Base-by-base conservation (phyloP, 2,888 invertebrate species). In the Unio delphinus region DNA sequence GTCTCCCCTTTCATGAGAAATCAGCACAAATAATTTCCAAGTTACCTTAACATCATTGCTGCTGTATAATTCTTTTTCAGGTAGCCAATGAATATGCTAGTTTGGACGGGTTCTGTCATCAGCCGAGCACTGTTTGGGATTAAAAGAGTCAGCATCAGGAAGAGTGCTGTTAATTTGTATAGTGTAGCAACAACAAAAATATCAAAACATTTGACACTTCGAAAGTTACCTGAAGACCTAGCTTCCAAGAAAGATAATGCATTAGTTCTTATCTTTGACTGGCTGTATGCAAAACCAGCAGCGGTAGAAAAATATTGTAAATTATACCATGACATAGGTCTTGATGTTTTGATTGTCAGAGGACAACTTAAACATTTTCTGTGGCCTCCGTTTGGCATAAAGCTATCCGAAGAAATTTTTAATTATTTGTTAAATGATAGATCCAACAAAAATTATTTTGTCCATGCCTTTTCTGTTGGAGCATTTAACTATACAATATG, bases 381-480 rank as follows among this genome's bases (percentile, higher is more conserved):
- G 11, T 81, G 80, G 81, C 82, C 82, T 4, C 75, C 76, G 11
- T 59, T 26, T 28, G 78, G 73, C 3, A 55, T 66, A 6, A 70
- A 70, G 30, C 58, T 82, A 20, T 72, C 76, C 1, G 55, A 68
- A 7, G 75, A 75, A 55, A 30, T 82, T 4, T 60, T 82, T n/a
- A 59, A 70, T 2, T 80, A 73, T 61, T 60, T 80, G 28, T 60
- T 66, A 56, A 23, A 45, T 15, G 58, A 69, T 6, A 55, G 69
- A 28, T 55, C 69, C 30, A 60, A 61, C 7, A 54, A 67, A 15
- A 64, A 68, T 45, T 68, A 75, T 26, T 54, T 83, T 18, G 67
- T 82, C 15, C 83, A 83, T 63, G 80, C 79, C 3, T 78, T 79
- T 66, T 83, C 82, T 1, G 68, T 83, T 15, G 83, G 83, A 23